Conservation (phyloP, 2,888 invertebrate genomes). For the Petrolisthes manimaculis region DNA sequence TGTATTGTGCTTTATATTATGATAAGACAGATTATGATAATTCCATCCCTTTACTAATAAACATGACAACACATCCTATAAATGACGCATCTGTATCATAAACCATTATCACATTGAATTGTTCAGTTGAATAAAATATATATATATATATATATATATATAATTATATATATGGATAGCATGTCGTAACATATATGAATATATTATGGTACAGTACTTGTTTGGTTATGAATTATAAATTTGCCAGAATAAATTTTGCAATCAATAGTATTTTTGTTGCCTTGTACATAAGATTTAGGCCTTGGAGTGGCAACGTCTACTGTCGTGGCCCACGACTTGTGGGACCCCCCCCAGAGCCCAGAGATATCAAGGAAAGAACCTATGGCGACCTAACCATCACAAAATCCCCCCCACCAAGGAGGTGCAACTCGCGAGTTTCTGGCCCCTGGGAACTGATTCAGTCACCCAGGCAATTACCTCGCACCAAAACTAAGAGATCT, state of each 20-base stretch:
- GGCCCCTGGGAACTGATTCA: too few relatives aligned
- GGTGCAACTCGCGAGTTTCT: too few relatives aligned
- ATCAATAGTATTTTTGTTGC: background rate
- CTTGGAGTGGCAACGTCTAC: too few relatives aligned
- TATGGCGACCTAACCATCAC: too few relatives aligned
- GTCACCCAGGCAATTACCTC: too few relatives aligned
- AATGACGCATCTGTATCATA: background rate
- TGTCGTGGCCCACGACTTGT: too few relatives aligned
- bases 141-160: background rate
- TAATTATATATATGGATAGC: background rate
- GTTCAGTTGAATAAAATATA: background rate
- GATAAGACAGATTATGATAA: background rate
- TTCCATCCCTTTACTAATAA: background rate
- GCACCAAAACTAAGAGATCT: too few relatives aligned
- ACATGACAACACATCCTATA: background rate
- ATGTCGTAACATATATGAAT: background rate
- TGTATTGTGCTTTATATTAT: too few relatives aligned
- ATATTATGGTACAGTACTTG: slow-evolving; percentile 3
- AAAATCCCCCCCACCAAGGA: too few relatives aligned
- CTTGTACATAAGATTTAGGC: too few relatives aligned
- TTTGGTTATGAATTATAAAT: background rate
- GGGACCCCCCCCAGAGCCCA: too few relatives aligned
- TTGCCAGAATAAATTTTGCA: background rate
- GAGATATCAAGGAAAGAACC: too few relatives aligned
- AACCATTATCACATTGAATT: background rate